A percentile compares a stretch with the other conserved stretches of the same genome.
phyloP scores from a whole-genome alignment of 2,113 vertebrate genomes.

The Psephotus haematonotus region DNA sequence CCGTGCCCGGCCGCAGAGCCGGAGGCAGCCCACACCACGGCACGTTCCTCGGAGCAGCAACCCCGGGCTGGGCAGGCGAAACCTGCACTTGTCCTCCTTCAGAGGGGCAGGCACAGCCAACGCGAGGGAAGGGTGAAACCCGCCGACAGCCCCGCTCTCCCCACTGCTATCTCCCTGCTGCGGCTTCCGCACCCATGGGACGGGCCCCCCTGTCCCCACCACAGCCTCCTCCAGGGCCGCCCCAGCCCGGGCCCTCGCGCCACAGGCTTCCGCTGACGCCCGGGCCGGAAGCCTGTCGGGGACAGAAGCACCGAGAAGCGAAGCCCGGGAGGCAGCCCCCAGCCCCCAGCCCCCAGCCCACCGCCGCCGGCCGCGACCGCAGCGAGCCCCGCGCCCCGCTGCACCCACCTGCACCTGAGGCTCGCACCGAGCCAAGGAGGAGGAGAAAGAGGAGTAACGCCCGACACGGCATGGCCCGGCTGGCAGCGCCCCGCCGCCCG shows the following conservation, averaged over 20 bases:
- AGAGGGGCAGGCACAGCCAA: background rate
- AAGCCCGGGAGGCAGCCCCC: background rate
- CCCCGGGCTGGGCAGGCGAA: background rate
- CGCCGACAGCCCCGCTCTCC: background rate
- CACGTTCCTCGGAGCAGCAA: background rate
- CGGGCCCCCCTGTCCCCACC: background rate
- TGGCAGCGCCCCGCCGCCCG: background rate
- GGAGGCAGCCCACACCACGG: background rate
- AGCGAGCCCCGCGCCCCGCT: background rate
- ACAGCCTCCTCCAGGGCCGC: background rate
- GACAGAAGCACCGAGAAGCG: background rate
- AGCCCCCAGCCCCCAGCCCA: background rate
- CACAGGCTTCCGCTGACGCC: background rate
- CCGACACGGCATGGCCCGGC: background rate
- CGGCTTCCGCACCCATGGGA: background rate
- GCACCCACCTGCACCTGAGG: background rate
- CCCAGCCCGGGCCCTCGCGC: background rate
- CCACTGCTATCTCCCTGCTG: background rate
- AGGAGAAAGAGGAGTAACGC: background rate
- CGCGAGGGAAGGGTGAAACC: background rate
- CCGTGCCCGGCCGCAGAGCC: background rate
- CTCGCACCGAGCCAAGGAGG: background rate
- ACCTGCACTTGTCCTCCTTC: fast-evolving
- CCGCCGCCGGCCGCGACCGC: background rate
- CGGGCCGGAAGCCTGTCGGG: background rate